Conservation (phyloP, 1,140 invertebrate genomes). For the Drosophila aff. region DNA sequence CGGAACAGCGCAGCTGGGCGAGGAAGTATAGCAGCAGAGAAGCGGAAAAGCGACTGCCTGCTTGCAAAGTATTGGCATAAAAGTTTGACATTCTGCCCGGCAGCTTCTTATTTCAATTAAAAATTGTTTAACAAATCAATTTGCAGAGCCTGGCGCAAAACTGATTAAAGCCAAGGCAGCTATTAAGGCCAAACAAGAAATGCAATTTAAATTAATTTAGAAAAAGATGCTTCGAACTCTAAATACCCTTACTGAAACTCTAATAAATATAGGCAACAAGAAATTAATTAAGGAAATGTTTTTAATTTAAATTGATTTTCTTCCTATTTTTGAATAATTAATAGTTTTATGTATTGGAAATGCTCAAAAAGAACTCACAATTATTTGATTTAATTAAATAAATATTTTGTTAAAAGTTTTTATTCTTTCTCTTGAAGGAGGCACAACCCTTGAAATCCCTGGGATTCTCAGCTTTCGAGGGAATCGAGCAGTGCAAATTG, state of each 20-base stretch:
- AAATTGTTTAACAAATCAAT: conserved; percentile 82
- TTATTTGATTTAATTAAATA: not conserved
- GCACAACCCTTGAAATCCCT: not conserved
- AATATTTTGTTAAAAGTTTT: not conserved
- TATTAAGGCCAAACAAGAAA: conserved; percentile 40
- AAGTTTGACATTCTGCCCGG: conserved; percentile 69
- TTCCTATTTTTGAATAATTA: not conserved
- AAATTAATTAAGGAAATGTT: not conserved
- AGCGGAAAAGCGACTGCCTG: conserved; percentile 34
- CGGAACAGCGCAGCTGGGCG: conserved; percentile 5
- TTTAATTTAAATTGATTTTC: not conserved
- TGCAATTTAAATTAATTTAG: conserved; percentile 54
- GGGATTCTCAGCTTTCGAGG: conserved; percentile 3
- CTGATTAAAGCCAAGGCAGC: conserved; percentile 57
- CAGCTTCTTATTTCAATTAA: conserved; percentile 75
- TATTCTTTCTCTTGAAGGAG: not conserved
- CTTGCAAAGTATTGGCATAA: conserved; percentile 35
- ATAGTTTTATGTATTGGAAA: not conserved
- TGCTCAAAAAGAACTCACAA: accelerated
- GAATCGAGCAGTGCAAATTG: conserved; percentile 57
- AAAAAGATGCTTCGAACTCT: not conserved
- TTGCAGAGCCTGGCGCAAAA: conserved; percentile 53
- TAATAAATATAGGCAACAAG: not conserved
- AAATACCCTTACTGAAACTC: conserved; percentile 8
- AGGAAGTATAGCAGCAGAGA: not conserved